Percentiles rank a stretch among this genome's conserved stretches.
Conservation (phyloP, 2,888 invertebrate species). For the Leistus spinibarbis region DNA sequence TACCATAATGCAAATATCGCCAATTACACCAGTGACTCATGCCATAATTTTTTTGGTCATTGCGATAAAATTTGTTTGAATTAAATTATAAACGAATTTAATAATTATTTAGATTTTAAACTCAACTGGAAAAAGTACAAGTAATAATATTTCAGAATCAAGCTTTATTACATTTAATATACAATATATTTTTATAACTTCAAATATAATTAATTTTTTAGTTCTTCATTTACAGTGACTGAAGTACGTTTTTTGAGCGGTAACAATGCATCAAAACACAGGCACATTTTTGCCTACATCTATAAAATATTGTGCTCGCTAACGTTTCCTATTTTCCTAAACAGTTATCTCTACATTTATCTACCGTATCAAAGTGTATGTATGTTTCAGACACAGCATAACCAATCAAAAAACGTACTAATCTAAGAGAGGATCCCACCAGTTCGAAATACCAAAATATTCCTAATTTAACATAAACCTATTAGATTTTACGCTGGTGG, state of each 20-base stretch:
- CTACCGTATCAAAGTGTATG: neutral
- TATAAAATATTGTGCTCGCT: neutral
- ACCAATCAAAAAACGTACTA: neutral
- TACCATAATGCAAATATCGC: too few species aligned
- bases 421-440: neutral
- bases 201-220: slow-evolving; percentile 16
- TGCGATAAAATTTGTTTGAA: too few species aligned
- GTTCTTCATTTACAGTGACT: slow-evolving; percentile 9
- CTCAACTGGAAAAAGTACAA: neutral
- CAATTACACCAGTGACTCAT: too few species aligned
- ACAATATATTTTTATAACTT: slow-evolving; percentile 34
- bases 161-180: slow-evolving; percentile 39
- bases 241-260: neutral
- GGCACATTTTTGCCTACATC: slow-evolving; percentile 1
- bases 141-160: slow-evolving; percentile 20
- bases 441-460: neutral
- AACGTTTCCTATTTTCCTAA: neutral
- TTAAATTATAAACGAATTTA: too few species aligned
- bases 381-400: neutral
- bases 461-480: too few species aligned
- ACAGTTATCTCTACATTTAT: neutral
- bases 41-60: too few species aligned
- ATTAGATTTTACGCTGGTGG: neutral
- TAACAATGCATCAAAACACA: neutral
- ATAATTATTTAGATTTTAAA: neutral